Conservation (phyloP, 2,888 invertebrate genomes). For the Acanthoscelides obtectus region DNA sequence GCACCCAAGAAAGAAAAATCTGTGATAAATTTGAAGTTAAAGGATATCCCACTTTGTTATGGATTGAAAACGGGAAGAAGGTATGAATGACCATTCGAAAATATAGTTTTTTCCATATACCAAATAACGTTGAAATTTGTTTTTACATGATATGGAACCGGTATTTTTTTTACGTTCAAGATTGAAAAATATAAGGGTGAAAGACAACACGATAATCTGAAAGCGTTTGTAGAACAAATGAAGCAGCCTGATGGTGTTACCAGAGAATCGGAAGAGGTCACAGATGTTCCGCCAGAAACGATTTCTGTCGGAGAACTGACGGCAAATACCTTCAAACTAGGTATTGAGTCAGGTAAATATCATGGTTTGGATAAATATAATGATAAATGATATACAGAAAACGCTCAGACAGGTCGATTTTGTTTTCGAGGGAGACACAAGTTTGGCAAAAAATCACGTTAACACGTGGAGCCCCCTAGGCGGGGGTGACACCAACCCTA, state of each 20-base stretch:
- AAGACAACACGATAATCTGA: conserved; percentile 64
- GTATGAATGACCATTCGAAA: conserved; percentile 42
- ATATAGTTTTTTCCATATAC: background rate
- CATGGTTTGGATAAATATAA: too few relatives aligned
- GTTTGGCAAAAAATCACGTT: too few relatives aligned
- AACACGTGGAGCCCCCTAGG: too few relatives aligned
- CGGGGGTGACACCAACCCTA: too few relatives aligned
- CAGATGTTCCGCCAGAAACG: conserved; percentile 31
- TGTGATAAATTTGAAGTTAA: conserved; percentile 79
- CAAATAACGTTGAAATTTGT: too few relatives aligned
- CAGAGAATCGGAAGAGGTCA: conserved; percentile 42
- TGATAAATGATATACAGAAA: too few relatives aligned
- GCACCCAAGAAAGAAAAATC: conserved; percentile 67
- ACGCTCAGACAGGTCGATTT: too few relatives aligned
- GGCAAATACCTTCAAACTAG: conserved; percentile 67
- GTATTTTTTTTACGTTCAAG: conserved; percentile 41
- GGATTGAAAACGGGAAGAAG: conserved; percentile 84
- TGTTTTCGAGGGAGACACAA: too few relatives aligned
- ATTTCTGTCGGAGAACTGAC: conserved; percentile 49
- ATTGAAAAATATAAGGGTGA: conserved; percentile 71
- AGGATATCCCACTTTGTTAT: conserved; percentile 82
- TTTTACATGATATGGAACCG: too few relatives aligned
- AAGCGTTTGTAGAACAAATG: conserved; percentile 69
- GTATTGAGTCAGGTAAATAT: conserved; percentile 56
- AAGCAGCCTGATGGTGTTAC: conserved; percentile 34